These are phyloP conservation scores for Halesus radiatus DNA, from an alignment of 1,140 invertebrate genomes.

Conservation along the genomic window DNA sequence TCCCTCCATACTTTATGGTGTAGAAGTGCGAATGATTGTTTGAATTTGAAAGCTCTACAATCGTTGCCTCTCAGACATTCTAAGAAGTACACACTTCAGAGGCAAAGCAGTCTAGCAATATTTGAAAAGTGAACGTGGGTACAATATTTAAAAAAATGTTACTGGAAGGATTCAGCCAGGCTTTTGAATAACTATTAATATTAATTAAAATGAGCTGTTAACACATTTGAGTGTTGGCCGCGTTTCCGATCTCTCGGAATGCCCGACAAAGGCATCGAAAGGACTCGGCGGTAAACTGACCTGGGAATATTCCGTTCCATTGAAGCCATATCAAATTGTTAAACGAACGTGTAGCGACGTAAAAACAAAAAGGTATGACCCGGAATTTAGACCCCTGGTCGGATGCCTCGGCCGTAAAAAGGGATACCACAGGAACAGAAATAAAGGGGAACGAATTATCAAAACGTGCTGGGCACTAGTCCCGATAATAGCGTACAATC, in stretches of 20 bases:
- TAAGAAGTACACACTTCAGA: no score
- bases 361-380: not conserved
- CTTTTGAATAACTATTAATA: no score
- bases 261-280: slow-evolving; percentile 12
- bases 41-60: no score
- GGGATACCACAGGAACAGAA: slow-evolving; percentile 15
- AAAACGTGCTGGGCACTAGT: slow-evolving; percentile 20
- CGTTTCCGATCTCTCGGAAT: not conserved
- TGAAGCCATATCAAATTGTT: slow-evolving; percentile 9
- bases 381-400: slow-evolving; percentile 20
- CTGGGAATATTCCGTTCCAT: not conserved
- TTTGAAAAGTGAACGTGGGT: no score
- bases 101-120: no score
- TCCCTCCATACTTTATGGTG: no score
- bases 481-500: not conserved
- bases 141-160: no score
- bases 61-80: no score
- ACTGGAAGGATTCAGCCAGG: no score
- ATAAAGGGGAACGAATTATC: slow-evolving; percentile 32
- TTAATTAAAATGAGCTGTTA: no score
- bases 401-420: slow-evolving; percentile 16
- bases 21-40: no score
- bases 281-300: slow-evolving; percentile 7
- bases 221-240: not conserved
- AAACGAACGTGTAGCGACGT: not conserved